phyloP scores from a whole-genome alignment of 2,888 invertebrate species.

The Strigamia transsilvanica region DNA sequence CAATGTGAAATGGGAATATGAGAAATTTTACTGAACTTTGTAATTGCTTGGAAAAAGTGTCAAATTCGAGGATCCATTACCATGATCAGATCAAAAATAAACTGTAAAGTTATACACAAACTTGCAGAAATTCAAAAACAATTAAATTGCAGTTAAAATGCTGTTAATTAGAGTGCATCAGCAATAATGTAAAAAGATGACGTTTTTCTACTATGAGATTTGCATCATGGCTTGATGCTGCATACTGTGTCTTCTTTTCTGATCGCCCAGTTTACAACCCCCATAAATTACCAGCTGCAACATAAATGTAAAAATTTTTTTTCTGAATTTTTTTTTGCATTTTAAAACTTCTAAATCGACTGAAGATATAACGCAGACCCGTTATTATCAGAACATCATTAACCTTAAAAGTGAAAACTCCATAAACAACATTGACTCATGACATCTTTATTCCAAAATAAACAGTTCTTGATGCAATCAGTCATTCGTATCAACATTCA shows the following conservation, averaged over 20 bases:
- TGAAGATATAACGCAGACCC: background rate
- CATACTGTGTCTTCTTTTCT: slow-evolving; percentile 4
- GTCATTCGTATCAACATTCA: background rate
- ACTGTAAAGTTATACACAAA: background rate
- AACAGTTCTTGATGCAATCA: background rate
- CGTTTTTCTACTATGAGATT: background rate
- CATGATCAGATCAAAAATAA: background rate
- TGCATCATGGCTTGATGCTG: background rate
- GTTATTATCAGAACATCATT: background rate
- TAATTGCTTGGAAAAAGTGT: background rate
- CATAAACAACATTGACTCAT: background rate
- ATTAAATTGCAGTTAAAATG: background rate
- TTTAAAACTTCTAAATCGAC: background rate
- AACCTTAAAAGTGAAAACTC: background rate
- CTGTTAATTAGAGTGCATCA: background rate
- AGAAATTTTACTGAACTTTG: slow-evolving; percentile 26
- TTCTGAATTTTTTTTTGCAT: background rate
- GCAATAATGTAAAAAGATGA: background rate
- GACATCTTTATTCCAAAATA: background rate
- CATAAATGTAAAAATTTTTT: background rate
- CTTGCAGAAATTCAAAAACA: background rate
- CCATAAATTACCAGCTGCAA: slow-evolving; percentile 38
- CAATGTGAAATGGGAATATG: background rate
- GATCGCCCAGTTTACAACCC: background rate
- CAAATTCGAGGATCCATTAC: background rate